These are phyloP conservation scores for Pyxicephalus adspersus DNA, from an alignment of 2,113 vertebrate species.

Conservation along the genomic window DNA sequence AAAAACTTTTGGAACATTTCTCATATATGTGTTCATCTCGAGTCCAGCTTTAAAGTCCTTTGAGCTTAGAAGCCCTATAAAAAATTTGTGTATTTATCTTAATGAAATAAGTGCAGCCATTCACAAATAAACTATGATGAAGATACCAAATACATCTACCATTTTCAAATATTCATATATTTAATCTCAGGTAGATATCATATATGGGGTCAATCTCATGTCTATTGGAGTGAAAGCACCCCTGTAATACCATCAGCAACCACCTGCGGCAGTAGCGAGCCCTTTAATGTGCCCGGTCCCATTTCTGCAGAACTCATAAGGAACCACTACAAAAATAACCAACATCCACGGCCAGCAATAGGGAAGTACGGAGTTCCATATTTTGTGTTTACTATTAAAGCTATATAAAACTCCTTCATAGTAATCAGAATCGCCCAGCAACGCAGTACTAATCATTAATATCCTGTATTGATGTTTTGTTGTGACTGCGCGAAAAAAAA, in stretches of 20 bases:
- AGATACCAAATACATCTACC: neutral
- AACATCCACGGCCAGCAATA: neutral
- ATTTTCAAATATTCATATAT: neutral
- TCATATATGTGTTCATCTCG: no score
- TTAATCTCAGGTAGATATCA: no score
- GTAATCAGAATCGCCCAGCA: neutral
- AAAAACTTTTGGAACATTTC: no score
- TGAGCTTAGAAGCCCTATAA: no score
- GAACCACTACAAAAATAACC: no score
- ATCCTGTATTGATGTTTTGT: constrained; percentile 41
- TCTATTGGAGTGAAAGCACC: no score
- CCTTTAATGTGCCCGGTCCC: neutral
- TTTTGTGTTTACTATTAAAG: neutral
- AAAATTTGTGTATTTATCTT: no score
- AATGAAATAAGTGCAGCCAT: no score
- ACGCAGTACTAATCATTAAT: constrained; percentile 1
- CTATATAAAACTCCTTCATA: neutral
- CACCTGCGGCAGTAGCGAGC: neutral
- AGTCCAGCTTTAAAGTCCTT: no score
- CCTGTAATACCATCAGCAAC: neutral
- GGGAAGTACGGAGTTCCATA: neutral
- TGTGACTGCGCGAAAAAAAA: neutral
- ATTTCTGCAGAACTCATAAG: neutral
- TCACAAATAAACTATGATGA: no score
- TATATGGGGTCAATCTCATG: no score